Evolutionary conservation across 2,888 invertebrate genomes (phyloP), one percentile per base, ranked within the genome.

Genomic region (Drosophila dives): DNA sequence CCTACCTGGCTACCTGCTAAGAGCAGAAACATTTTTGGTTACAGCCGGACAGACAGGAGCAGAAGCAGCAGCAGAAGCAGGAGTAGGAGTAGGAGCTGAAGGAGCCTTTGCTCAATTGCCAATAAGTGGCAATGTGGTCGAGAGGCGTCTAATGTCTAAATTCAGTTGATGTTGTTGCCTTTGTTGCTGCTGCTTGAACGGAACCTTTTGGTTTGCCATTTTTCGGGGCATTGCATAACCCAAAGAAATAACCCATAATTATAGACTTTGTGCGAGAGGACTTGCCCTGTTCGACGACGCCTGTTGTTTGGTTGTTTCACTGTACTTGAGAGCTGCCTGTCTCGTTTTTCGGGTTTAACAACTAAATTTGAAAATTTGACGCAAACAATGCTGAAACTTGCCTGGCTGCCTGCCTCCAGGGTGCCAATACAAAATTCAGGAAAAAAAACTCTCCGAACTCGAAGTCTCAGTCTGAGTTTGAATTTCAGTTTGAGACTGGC

Each of bases 311-410:
- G 59, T 45, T 48, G 59, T 45, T 48, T 61, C 48, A 32, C 51
- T 62, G 61, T 40, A 62, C 54, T 65, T 55, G 29, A 55, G 56
- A 42, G 56, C 65, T 73, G 79, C 64, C 70, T 73, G 84, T 86
- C 85, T 85, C 75, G 85, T 85, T 88, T 88, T 87, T 87, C 89
- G 86, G 83, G 90, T 88, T 89, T 89, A 88, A 88, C 88, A 88
- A 86, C 90, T 86, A 89, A 83, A 89, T 88, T 89, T 88, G 80
- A 88, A 87, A 82, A 85, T 86, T 87, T 89, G 88, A 87, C 89
- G 80, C 87, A 87, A 89, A 89, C 87, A 87, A 83, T 82, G 86
- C 69, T 69, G 67, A 61, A 71, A 70, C 56, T 62, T 64, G 72
- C 48, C 66, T 29, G 64, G 4, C 51, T 60, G 64, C 12, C 33